A percentile compares a stretch with the other conserved stretches of the same genome.
phyloP scores from a whole-genome alignment of 2,113 vertebrate species.

The Trachemys scripta region DNA sequence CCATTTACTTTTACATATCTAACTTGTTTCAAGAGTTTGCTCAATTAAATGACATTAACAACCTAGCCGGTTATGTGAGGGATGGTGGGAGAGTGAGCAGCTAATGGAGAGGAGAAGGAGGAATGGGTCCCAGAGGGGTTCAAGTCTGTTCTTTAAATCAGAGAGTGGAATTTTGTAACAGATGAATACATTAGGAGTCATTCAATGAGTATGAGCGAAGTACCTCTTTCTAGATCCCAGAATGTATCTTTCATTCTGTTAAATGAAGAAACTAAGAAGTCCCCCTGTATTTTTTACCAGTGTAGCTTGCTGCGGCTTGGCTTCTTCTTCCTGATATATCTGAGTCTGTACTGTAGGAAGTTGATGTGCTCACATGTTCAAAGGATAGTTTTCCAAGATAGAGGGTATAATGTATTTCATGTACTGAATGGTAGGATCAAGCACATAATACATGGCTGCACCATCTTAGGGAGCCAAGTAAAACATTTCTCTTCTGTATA shows the following conservation, averaged over 20 bases:
- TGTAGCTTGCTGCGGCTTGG: background rate
- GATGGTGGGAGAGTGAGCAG: background rate
- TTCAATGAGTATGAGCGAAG: background rate
- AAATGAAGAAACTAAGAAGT: background rate
- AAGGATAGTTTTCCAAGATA: slow-evolving; percentile 59
- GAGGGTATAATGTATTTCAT: slow-evolving; percentile 45
- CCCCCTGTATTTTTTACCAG: background rate
- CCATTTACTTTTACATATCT: background rate
- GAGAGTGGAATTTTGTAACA: background rate
- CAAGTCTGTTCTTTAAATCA: background rate
- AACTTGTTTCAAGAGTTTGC: background rate
- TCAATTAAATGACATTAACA: background rate
- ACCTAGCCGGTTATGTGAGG: background rate
- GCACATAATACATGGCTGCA: slow-evolving; percentile 48
- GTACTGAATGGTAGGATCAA: slow-evolving; percentile 50
- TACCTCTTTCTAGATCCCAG: background rate
- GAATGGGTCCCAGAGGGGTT: background rate
- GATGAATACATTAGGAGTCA: background rate
- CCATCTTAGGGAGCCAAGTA: slow-evolving; percentile 48
- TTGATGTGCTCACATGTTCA: slow-evolving; percentile 37
- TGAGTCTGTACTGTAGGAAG: background rate
- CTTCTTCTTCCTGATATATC: background rate
- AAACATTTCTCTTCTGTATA: slow-evolving; percentile 72
- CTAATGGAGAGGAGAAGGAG: background rate
- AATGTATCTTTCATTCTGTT: background rate